Conservation (phyloP, 2,888 invertebrate species). For the Ornithoptera priamus region DNA sequence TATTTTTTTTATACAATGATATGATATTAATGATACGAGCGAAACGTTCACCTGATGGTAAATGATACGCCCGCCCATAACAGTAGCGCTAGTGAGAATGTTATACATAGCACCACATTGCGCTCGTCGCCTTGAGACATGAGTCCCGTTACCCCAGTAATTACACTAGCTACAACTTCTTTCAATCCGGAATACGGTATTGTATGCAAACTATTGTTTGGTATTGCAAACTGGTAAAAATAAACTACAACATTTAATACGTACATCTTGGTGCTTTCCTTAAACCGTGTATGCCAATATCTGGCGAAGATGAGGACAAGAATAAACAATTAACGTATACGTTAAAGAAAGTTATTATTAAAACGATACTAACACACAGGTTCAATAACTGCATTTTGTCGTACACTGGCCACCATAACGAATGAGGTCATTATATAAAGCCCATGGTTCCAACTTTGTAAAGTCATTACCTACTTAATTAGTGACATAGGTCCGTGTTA, state of each 20-base stretch:
- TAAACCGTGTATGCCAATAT: conserved; percentile 54
- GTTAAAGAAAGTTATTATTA: conserved; percentile 35
- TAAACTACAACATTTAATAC: conserved; percentile 36
- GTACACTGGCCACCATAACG: conserved; percentile 10
- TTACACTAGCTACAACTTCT: too few relatives aligned
- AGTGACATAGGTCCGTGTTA: conserved; percentile 62
- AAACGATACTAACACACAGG: conserved; percentile 30
- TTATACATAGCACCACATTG: too few relatives aligned
- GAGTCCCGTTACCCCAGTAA: too few relatives aligned
- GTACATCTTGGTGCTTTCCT: conserved; percentile 68
- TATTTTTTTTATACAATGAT: too few relatives aligned
- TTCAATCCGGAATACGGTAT: too few relatives aligned
- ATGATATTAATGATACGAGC: too few relatives aligned
- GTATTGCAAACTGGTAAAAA: not conserved
- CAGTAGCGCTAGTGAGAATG: too few relatives aligned
- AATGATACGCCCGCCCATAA: too few relatives aligned
- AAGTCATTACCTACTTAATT: conserved; percentile 36
- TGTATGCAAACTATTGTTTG: too few relatives aligned
- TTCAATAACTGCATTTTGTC: conserved; percentile 16
- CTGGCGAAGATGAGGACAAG: conserved; percentile 41
- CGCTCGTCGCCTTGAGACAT: too few relatives aligned
- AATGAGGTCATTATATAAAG: conserved; percentile 19
- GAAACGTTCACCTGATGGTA: too few relatives aligned
- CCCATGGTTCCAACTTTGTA: not conserved
- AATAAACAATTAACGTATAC: conserved; percentile 43